phyloP scores from a whole-genome alignment of 2,113 vertebrate species.

The Pygoscelis adeliae region DNA sequence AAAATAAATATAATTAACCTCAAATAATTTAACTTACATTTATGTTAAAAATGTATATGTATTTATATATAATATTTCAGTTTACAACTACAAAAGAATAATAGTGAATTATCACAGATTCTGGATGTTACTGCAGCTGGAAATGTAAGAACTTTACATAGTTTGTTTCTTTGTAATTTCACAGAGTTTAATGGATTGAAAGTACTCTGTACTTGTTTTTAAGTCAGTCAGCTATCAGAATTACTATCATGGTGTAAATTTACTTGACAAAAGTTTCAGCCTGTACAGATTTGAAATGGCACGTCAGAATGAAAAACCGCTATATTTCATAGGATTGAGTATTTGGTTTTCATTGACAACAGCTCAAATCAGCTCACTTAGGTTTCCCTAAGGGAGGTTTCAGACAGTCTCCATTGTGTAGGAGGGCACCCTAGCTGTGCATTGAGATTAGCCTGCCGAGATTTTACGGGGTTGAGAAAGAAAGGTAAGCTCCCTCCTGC shows the following conservation, averaged over 20 bases:
- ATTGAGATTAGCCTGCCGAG: constrained; percentile 51
- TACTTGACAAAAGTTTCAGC: neutral
- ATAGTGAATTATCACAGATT: neutral
- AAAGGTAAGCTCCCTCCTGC: constrained; percentile 60
- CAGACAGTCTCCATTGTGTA: constrained; percentile 37
- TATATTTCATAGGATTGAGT: neutral
- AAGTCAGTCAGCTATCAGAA: neutral
- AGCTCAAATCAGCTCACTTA: constrained; percentile 7
- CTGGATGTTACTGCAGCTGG: neutral
- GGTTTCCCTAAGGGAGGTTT: constrained; percentile 10
- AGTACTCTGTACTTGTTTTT: neutral
- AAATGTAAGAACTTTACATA: neutral
- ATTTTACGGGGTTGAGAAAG: constrained; percentile 65
- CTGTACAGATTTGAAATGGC: neutral
- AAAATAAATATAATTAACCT: neutral
- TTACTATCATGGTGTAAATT: neutral
- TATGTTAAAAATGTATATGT: neutral
- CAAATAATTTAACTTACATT: neutral
- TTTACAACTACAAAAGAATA: neutral
- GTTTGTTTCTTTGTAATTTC: neutral
- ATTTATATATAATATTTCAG: constrained; percentile 7
- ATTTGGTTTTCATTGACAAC: constrained; percentile 33
- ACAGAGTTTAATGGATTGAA: neutral
- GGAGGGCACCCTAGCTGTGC: neutral
- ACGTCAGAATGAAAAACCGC: neutral